phyloP scores from a whole-genome alignment of 1,140 invertebrate species.

The Periplaneta americana region DNA sequence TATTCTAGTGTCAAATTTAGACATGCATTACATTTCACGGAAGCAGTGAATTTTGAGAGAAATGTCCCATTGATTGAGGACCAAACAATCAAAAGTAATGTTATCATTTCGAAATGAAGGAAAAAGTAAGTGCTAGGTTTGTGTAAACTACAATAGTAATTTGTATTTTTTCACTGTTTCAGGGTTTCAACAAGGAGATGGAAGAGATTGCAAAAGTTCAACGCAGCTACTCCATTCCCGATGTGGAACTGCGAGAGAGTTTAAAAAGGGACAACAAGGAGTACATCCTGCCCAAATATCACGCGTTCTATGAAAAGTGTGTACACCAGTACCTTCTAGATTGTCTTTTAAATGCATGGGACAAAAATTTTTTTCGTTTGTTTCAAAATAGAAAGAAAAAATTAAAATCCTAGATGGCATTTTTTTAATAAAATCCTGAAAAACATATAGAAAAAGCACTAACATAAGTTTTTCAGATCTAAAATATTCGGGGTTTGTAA shows the following conservation, averaged over 20 bases:
- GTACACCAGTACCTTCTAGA: slow-evolving; percentile 19
- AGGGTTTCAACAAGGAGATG: slow-evolving; percentile 93
- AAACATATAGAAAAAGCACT: no score
- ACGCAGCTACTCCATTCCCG: slow-evolving; percentile 88
- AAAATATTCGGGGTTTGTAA: no score
- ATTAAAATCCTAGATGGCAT: no score
- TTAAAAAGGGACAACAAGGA: slow-evolving; percentile 83
- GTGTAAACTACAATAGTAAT: background rate
- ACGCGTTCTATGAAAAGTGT: slow-evolving; percentile 69
- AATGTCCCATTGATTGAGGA: no score
- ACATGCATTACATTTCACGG: no score
- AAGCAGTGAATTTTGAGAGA: no score
- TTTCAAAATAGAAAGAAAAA: no score
- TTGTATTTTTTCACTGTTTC: slow-evolving; percentile 9
- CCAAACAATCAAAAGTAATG: no score
- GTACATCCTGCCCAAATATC: slow-evolving; percentile 78
- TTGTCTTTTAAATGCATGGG: background rate
- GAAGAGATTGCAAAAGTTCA: slow-evolving; percentile 83
- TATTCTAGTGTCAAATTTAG: no score
- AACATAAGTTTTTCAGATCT: no score
- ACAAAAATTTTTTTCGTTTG: background rate
- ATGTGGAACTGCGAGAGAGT: slow-evolving; percentile 75
- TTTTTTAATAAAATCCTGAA: no score
- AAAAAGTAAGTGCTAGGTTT: background rate
- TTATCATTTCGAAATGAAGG: no score